Base-by-base conservation (phyloP, 1,140 invertebrate species). In the Drosophila sechellia region DNA sequence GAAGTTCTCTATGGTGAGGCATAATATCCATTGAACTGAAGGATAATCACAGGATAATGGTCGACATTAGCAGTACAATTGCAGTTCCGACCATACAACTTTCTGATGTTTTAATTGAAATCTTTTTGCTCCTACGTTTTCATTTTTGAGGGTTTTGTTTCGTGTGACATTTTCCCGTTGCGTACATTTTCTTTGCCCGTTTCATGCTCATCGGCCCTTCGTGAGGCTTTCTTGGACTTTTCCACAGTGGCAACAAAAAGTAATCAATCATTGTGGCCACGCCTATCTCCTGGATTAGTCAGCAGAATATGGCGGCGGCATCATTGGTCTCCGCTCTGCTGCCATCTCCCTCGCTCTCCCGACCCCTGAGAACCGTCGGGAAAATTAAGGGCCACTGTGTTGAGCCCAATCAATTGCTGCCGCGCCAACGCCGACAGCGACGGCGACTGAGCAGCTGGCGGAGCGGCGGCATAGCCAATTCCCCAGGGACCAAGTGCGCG, bases 211-310 rank as follows among this genome's bases (percentile, higher is more conserved):
- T 27, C 78, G 65, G 25, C 65, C 50, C 69, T 75, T 81, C 37
- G 60, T 71, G 57, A 81, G 81, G 79, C 79, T 86, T 86, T 87
- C 79, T 87, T 89, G 66, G 76, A 89, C 79, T 89, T 86, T 86
- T 89, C 61, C 78, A 79, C 72, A 65, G 81, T 84, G 81, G 79
- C 63, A 89, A 76, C 77, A 79, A 86, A 83, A 79, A 87, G 89
- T 70, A 91, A 91, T 91, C 90, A 91, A 91, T 91, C 90, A 91
- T 91, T 85, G 53, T 54, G 89, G 81, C 90, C 90, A 91, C 90
- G 90, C 90, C 90, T 91, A 90, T 90, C 90, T 91, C 90, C 81
- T 90, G 90, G 78, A 91, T 91, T 91, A 91, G 68, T 91, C 90
- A 91, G 90, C 90, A 91, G 50, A 85, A 89, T 81, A 69, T 90